Base-by-base conservation (phyloP, 1,140 invertebrate species). In the Nilaparvata lugens region DNA sequence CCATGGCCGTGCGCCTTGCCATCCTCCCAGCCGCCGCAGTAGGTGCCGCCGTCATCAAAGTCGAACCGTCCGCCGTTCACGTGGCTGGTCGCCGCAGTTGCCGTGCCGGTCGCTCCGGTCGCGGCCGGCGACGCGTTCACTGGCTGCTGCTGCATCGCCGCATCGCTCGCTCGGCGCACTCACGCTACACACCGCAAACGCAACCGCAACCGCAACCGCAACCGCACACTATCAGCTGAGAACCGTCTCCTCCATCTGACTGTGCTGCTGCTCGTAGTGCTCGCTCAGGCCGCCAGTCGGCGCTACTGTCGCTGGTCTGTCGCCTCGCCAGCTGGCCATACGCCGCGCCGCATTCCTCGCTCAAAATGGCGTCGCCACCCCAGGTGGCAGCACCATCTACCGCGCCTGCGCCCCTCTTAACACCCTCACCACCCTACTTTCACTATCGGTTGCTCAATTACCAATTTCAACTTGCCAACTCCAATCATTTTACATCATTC, bases 1-100 rank as follows among this genome's bases (percentile, higher is more conserved):
- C 94, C 95, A 74, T 97, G 92, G 0, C 95, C 94, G 75, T 97
- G 93, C 59, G 95, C 94, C 75, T 95, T 95, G 65, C 96, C 96
- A 73, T 98, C 95, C 71, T 98, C 95, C 97, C 97, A 99, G 60
- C 96, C 97, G 58, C 97, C 97, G 79, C 95, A 97, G 78, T 96
- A 99, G 52, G 95, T 97, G 62, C 97, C 97, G 64, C 97, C 97
- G 78, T 99, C 97, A 79, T 99, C 97, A 80, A 99, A 99, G 81
- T 99, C 97, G 79, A 99, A 99, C 71, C 96, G 85, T 69, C 97
- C 97, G 64, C 96, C 96, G 79, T 89, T 92, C 70, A 91, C 83
- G 73, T 82, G 81, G 62, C 79, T 77, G 62, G 79, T 78, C 71
- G 74, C 77, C 71, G 74, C 76, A 66, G 72, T 76, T 21, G 70